Base-by-base conservation (phyloP, 2,797 vertebrate species). In the Tamandua tetradactyla region DNA sequence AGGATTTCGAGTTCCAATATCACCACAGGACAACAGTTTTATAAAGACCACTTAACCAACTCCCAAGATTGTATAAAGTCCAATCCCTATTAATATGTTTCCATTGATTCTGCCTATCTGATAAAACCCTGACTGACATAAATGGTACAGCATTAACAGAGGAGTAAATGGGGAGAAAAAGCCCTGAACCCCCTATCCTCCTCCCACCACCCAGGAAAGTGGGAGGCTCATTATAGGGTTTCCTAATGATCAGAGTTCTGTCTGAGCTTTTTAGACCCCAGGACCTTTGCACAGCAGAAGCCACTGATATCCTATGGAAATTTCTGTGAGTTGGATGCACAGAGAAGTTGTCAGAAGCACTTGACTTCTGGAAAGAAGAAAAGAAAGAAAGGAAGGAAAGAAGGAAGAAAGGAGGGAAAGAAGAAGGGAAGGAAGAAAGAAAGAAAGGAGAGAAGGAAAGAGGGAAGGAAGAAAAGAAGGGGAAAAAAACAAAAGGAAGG, bases 341-440 rank as follows among this genome's bases (percentile, higher is more conserved):
- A 91, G 35, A 68, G 82, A 79, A 93, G 18, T 94, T 44, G 17
- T 90, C 94, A 91, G 69, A 96, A 95, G 68, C 74, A 81, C 37
- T 95, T 74, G 79, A 76, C 37, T 87, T 97, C 75, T n/a, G n/a
- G 55, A 44, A 74, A 14, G 47, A 14, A 13, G 12, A 47, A 14
- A 13, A 14, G 11, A 5, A 44, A 42, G 9, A 44, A 9, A 42
- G 42, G 9, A 9, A 9, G 44, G 42, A 44, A 12, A 14, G 15
- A 14, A 14, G 47, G 8, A 12, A 47, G 14, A 12, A 49, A 49
- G 47, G 12, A 3, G 12, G 47, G 47, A 12, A 13, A 11, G 47
- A 81, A 75, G 47, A 12, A 3, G 12, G 47, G 47, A 55, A 6
- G 15, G 47, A 14, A 12, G 8, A 12, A 89, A 86, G 75, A 74